Percentiles rank a stretch among this genome's conserved stretches.
Evolutionary conservation across 92 coral and sea anemone genomes (phyloP).

Genomic region (Pocillopora grandis): DNA sequence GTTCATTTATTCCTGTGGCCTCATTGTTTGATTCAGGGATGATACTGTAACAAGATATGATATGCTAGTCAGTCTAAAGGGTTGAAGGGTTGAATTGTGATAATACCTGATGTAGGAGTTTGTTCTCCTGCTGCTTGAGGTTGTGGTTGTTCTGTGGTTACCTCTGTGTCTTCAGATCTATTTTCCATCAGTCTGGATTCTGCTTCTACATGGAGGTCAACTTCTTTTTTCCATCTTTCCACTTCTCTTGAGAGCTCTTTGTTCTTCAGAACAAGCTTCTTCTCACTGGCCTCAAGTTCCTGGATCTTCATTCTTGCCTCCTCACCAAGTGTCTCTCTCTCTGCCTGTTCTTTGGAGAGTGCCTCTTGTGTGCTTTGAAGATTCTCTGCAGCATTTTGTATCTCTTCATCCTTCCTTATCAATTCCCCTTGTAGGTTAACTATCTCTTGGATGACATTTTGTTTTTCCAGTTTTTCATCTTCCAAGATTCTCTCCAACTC

Average conservation of each 20-base stretch:
- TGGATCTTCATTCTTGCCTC: conserved; percentile 67
- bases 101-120: conserved; percentile 15
- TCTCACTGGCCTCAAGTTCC: conserved; percentile 41
- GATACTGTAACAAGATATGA: no score
- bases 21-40: no score
- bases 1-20: no score
- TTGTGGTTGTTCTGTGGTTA: conserved; percentile 31
- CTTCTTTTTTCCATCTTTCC: conserved; percentile 77
- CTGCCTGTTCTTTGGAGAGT: conserved; percentile 52
- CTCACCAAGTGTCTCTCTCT: conserved; percentile 75
- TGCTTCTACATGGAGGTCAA: conserved; percentile 79
- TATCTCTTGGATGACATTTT: conserved; percentile 74
- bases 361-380: conserved; percentile 35
- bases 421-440: conserved; percentile 75
- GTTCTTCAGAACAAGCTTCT: conserved; percentile 36
- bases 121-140: conserved; percentile 3
- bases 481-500: conserved; percentile 23
- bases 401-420: conserved; percentile 51
- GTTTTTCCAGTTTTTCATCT: conserved; percentile 63
- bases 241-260: conserved; percentile 65
- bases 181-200: conserved; percentile 61
- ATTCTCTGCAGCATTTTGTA: conserved; percentile 26
- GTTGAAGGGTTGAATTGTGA: neutral
- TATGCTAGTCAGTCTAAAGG: neutral
- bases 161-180: conserved; percentile 34